Evolutionary conservation across 2,797 vertebrate genomes (phyloP).

Genomic region (Bryconaethiops microstoma): DNA sequence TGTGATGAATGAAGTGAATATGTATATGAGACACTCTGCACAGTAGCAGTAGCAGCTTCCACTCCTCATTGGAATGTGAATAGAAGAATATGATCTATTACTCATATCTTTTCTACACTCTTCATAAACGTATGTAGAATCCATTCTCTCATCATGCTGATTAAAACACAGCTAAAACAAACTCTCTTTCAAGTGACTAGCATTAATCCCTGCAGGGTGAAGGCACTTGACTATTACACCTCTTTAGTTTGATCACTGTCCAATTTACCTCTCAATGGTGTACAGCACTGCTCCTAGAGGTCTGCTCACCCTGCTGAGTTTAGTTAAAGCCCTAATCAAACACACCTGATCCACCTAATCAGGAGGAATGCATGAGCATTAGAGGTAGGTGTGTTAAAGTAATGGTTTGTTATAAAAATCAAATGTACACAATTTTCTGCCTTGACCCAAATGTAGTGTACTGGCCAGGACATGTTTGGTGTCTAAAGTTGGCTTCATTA

Average conservation of each 20-base stretch:
- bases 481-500: background rate
- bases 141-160: background rate
- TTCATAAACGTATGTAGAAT: background rate
- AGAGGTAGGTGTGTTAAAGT: background rate
- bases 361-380: background rate
- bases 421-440: background rate
- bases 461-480: background rate
- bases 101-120: background rate
- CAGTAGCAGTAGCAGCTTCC: background rate
- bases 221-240: conserved; percentile 29
- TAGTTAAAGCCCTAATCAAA: background rate
- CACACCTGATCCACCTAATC: background rate
- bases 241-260: conserved; percentile 14
- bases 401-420: background rate
- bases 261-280: background rate
- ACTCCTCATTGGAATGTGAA: conserved; percentile 18
- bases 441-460: too few relatives aligned
- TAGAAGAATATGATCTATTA: background rate
- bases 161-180: background rate
- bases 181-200: background rate
- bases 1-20: background rate
- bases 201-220: background rate
- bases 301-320: background rate
- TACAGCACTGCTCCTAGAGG: background rate
- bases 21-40: conserved; percentile 8